These are phyloP conservation scores for Cranoglanis bouderius DNA, from an alignment of 2,113 vertebrate species.

Conservation along the genomic window DNA sequence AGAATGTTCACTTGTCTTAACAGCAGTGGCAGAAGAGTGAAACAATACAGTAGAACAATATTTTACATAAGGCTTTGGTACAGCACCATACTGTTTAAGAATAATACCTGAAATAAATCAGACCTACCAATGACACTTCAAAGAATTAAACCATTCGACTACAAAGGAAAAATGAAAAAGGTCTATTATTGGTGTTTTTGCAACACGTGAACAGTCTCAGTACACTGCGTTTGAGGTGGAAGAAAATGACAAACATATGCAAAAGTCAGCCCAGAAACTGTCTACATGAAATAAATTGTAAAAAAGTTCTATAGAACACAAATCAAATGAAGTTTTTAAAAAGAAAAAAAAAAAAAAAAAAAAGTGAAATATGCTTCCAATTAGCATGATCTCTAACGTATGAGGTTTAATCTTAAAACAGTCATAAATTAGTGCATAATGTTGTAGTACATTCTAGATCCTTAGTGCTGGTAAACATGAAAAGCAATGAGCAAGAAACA, in stretches of 20 bases:
- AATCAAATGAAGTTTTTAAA: conserved; percentile 37
- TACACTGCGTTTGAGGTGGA: conserved; percentile 49
- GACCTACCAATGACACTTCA: conserved; percentile 60
- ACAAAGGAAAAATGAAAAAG: conserved; percentile 45
- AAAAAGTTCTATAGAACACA: conserved; percentile 73
- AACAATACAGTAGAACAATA: conserved; percentile 72
- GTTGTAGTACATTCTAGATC: conserved; percentile 81
- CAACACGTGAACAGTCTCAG: conserved; percentile 71
- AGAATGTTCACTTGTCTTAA: conserved; percentile 69
- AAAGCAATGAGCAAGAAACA: conserved; percentile 71
- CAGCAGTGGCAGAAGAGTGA: conserved; percentile 72
- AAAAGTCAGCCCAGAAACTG: conserved; percentile 61
- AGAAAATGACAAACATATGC: conserved; percentile 43
- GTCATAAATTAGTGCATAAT: conserved; percentile 79
- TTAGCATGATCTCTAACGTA: conserved; percentile 73
- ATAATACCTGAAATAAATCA: conserved; percentile 70
- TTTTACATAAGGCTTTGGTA: conserved; percentile 80
- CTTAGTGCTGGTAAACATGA: conserved; percentile 80
- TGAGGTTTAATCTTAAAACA: conserved; percentile 78
- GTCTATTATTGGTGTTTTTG: conserved; percentile 63
- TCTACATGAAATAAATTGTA: conserved; percentile 68
- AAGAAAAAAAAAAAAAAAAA: conserved; percentile 51
- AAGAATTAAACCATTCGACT: conserved; percentile 35
- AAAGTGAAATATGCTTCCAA: conserved; percentile 65
- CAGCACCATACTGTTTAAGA: conserved; percentile 79